Base-by-base conservation (phyloP, 2,888 invertebrate genomes). In the Drosophila siamana region DNA sequence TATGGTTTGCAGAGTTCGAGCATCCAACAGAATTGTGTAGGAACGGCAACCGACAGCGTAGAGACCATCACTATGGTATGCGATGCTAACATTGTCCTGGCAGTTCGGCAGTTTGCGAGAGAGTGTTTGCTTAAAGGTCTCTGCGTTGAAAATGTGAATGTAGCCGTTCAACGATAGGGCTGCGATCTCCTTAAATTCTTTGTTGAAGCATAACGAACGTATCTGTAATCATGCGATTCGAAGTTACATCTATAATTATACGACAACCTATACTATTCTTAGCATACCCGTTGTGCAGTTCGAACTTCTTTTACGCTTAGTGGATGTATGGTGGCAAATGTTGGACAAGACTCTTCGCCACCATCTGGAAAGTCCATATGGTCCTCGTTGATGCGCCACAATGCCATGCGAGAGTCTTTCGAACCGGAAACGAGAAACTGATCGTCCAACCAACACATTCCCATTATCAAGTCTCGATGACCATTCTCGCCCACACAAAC, bases 381-480 rank as follows among this genome's bases (percentile, higher is more conserved):
- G 64, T 92, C 92, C 61, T 92, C 90, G 30, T 94, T 96, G 54
- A 98, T 95, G 67, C 95, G 94, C 98, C 98, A 99, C 65, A 98
- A 93, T 19, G 97, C 97, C 93, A 98, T 94, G 90, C 95, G 96
- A 3, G 97, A 97, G 92, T 98, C 98, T 56, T 98, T 95, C 0
- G 98, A 98, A 9, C 98, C 98, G 5, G 98, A 97, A 62, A 98
- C 98, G 59, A 98, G 93, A 93, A 97, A 98, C 92, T 98, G 96
- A 92, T 99, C 98, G 92, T 99, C 98, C 69, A 99, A 92, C 98
- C 98, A 99, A 75, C 97, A 97, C 95, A 98, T 95, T 90, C 98
- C 98, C 92, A 97, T 94, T 9, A 92, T 92, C 96, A 98, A 97
- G 92, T 99, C 98, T 86, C 95, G 95, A 91, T 99, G 98, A 1